phyloP scores from a whole-genome alignment of 2,888 invertebrate species.

The Idaea dimidiata region DNA sequence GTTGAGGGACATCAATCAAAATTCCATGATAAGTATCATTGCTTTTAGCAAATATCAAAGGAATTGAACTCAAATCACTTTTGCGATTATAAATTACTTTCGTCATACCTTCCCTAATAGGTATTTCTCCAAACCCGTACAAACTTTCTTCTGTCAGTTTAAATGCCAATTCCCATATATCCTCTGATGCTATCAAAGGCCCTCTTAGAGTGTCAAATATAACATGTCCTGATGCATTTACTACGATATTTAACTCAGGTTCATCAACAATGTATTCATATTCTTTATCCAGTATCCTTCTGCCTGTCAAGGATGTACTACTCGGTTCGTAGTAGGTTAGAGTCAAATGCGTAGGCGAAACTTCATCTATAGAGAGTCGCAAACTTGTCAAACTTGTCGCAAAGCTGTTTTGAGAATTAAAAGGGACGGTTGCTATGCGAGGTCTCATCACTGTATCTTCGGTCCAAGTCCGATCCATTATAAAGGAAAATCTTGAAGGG shows the following conservation, averaged over 20 bases:
- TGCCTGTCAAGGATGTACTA: slow-evolving; percentile 35
- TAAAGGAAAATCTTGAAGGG: slow-evolving; percentile 76
- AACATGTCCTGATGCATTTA: slow-evolving; percentile 43
- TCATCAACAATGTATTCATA: slow-evolving; percentile 51
- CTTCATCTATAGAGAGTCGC: slow-evolving; percentile 59
- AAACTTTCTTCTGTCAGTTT: slow-evolving; percentile 74
- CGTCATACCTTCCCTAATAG: slow-evolving; percentile 49
- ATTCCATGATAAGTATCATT: slow-evolving; percentile 80
- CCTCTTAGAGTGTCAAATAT: slow-evolving; percentile 79
- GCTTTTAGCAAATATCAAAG: slow-evolving; percentile 75
- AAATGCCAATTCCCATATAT: slow-evolving; percentile 83
- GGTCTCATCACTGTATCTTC: slow-evolving; percentile 55
- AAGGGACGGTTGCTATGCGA: slow-evolving; percentile 57
- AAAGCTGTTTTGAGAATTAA: slow-evolving; percentile 42
- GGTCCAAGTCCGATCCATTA: slow-evolving; percentile 52
- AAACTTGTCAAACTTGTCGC: slow-evolving; percentile 43
- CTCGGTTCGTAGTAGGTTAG: slow-evolving; percentile 57
- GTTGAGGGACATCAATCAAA: slow-evolving; percentile 72
- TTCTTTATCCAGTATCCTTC: slow-evolving; percentile 45
- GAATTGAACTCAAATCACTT: slow-evolving; percentile 64
- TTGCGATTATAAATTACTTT: slow-evolving; percentile 73
- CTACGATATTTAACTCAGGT: slow-evolving; percentile 53
- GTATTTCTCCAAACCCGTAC: slow-evolving; percentile 80
- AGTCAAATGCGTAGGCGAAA: slow-evolving; percentile 56
- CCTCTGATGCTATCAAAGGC: slow-evolving; percentile 80